These are phyloP conservation scores for Furnarius figulus DNA, from an alignment of 2,113 vertebrate genomes.

Conservation along the genomic window DNA sequence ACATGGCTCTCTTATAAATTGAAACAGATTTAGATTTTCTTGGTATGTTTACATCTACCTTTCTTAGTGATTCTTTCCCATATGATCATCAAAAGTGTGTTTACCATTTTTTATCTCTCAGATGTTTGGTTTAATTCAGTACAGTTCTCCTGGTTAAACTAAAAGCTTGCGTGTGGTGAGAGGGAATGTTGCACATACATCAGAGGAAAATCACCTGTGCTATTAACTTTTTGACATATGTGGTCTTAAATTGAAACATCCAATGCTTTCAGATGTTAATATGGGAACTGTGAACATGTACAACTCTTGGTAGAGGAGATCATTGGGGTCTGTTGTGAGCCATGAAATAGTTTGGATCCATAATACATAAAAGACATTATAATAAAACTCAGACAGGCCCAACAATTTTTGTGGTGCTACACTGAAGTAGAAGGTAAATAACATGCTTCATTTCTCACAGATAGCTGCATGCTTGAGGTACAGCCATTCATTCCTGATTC, in stretches of 20 bases:
- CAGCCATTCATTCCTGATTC: background rate
- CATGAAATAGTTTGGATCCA: background rate
- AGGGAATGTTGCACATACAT: background rate
- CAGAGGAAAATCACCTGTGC: background rate
- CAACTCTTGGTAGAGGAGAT: background rate
- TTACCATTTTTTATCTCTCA: background rate
- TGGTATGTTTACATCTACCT: background rate
- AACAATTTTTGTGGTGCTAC: background rate
- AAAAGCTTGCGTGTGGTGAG: background rate
- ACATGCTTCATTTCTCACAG: background rate
- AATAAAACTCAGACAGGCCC: background rate
- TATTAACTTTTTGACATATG: background rate
- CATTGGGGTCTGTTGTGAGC: background rate
- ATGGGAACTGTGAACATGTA: background rate
- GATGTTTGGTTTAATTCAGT: background rate
- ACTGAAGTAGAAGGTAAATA: background rate
- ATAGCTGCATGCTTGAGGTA: background rate
- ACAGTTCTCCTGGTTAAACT: background rate
- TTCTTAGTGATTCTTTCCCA: background rate
- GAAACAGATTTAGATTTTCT: background rate
- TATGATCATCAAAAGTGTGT: background rate
- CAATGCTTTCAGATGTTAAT: background rate
- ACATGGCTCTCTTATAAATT: background rate
- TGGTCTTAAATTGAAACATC: background rate
- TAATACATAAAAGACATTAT: background rate